Percentiles rank a stretch among this genome's conserved stretches.
phyloP scores from a whole-genome alignment of 92 coral and sea anemone genomes.

The Pocillopora grandis region DNA sequence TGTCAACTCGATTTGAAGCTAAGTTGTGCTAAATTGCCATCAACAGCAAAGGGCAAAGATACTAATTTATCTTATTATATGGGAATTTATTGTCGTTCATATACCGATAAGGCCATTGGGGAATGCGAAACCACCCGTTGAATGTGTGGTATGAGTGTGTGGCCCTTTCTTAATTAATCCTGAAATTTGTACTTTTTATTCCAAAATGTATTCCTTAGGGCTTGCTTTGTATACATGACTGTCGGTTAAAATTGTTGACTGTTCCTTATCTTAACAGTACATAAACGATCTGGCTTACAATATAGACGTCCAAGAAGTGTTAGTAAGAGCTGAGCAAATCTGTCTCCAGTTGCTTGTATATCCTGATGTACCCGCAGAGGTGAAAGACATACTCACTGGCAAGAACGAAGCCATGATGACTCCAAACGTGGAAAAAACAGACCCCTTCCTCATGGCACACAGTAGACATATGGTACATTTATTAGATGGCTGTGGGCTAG shows the following conservation, averaged over 20 bases:
- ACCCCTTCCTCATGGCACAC: constrained; percentile 69
- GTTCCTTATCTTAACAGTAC: constrained; percentile 55
- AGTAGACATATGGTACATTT: constrained; percentile 49
- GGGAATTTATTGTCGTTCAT: too few species aligned
- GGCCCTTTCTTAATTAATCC: too few species aligned
- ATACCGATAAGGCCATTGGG: too few species aligned
- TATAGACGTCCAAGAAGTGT: constrained; percentile 78
- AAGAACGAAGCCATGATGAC: constrained; percentile 87
- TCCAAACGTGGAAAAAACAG: constrained; percentile 74
- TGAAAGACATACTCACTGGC: constrained; percentile 78
- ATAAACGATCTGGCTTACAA: constrained; percentile 92
- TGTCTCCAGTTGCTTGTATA: constrained; percentile 82
- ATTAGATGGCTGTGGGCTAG: constrained; percentile 32
- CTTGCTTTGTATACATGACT: too few species aligned
- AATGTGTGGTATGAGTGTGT: too few species aligned
- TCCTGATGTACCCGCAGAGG: constrained; percentile 88
- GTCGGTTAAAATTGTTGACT: not conserved
- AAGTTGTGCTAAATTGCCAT: too few species aligned
- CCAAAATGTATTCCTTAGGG: too few species aligned
- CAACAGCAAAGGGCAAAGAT: too few species aligned
- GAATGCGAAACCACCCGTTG: too few species aligned
- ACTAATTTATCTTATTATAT: too few species aligned
- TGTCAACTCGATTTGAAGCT: too few species aligned
- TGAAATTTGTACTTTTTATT: too few species aligned
- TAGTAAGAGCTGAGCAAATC: constrained; percentile 79